Evolutionary conservation across 2,888 invertebrate genomes (phyloP), one percentile per base, ranked within the genome.

Genomic region (Linnaemya tessellans): DNA sequence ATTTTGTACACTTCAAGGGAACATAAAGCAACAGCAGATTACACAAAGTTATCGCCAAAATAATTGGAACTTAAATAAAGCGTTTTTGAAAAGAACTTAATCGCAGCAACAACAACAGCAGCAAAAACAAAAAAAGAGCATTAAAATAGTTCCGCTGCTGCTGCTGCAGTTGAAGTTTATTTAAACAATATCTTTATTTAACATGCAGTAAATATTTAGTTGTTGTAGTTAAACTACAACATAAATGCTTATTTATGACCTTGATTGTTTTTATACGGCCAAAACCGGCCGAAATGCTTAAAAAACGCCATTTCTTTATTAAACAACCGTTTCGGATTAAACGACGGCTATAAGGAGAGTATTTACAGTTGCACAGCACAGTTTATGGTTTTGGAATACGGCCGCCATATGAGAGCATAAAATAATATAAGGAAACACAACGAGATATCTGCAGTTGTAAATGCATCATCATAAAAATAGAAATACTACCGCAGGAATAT

Each of bases 11-110:
- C 38, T 41, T 49, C n/a, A 30, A 67, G 64, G 15, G 18, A 70
- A 43, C 41, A 70, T 71, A 79, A 70, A 79, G 22, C 62, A 54
- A 62, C 18, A n/a, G 49, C 49, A 67, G 58, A 51, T 58, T 64
- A 49, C 3, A 71, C 25, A 88, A 89, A 90, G 89, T 90, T 90
- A 90, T 90, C 90, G 88, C 87, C 88, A 88, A 86, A 79, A 85
- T 80, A 84, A 78, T 83, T 65, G 71, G 46, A 60, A 68, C 41
- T 60, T 54, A 71, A 70, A 71, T 64, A 64, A 62, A 62, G 25
- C 13, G 20, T 71, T 74, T 49, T 18, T 71, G n/a, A 51, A 62
- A 51, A 18, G 13, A 43, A 46, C 56, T 73, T 65, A 70, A 79
- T 30, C 18, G 35, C 62, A 38, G 5, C 2, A 30, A 30, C 30